Evolutionary conservation across 64 coral and sea anemone genomes (phyloP).

Genomic region (Pocillopora verrucosa): DNA sequence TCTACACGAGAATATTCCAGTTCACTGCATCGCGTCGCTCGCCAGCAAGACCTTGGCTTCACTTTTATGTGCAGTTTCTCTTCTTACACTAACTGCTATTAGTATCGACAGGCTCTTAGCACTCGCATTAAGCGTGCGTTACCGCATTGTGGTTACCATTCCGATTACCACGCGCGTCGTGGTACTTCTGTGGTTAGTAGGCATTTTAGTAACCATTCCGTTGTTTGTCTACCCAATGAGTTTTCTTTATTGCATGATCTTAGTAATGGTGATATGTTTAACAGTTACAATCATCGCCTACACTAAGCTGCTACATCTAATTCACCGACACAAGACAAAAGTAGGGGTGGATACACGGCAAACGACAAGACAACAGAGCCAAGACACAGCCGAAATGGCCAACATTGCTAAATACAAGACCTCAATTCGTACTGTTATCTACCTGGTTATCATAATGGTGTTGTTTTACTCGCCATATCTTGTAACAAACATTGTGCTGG

Average conservation of each 20-base stretch:
- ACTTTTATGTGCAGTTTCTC: not conserved
- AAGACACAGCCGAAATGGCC: not conserved
- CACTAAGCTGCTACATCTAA: conserved; percentile 1
- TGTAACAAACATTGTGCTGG: not conserved
- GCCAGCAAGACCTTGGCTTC: not conserved
- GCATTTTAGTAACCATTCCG: not conserved
- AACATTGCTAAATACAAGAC: conserved; percentile 5
- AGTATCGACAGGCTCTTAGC: not conserved
- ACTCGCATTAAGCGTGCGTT: not conserved
- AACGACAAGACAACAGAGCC: not conserved
- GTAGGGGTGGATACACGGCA: not conserved
- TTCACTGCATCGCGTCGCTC: conserved; percentile 6
- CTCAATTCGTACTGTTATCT: not conserved
- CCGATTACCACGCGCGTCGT: not conserved
- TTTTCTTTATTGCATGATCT: conserved; percentile 11
- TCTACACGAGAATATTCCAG: not conserved
- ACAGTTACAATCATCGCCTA: not conserved
- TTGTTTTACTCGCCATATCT: conserved; percentile 23
- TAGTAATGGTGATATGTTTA: not conserved
- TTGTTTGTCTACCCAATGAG: not conserved
- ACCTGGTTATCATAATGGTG: not conserved
- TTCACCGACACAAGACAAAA: not conserved
- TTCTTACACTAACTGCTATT: not conserved
- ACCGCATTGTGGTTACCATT: conserved; percentile 6
- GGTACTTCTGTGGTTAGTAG: not conserved